Base-by-base conservation (phyloP, 2,888 invertebrate genomes). In the Chaetogeoica ovagalla region DNA sequence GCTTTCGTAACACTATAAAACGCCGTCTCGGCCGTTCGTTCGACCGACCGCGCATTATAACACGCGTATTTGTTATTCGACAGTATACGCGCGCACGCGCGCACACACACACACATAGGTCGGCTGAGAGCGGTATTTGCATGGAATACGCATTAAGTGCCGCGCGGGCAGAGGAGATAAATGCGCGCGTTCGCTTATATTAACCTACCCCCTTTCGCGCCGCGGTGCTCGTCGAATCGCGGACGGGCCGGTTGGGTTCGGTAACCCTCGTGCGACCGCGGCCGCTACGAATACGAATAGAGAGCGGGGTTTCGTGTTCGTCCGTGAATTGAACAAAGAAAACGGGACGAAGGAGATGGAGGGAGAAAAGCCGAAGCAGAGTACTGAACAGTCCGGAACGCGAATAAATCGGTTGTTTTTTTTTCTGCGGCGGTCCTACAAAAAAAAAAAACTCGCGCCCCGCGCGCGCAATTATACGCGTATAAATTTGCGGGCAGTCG, bases 251-350 rank as follows among this genome's bases (percentile, higher is more conserved):
- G 76, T 43, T 11, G 73, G 21, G 17, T 23, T 1, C 19, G 2
- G 39, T 15, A 2, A 21, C 52, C 37, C 55, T n/a, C 63, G 37
- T 21, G 55, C 15, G 62, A 13, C 62, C 23, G 57, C 63, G 19
- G 39, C 37, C 37, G 65, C 70, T 48, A 37, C 70, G 2, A 63
- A 30, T 30, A 79, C 79, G 71, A 79, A 79, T 71, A 71, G 79
- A 43, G 4, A 6, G 11, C 6, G 13, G 11, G 48, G 48, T 48
- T 11, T 48, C 43, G 37, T n/a, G 65, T 52, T 52, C 71, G 71
- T 71, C 71, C 79, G 65, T 79, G 79, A 79, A 79, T 79, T 79
- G 71, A 79, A 77, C 77, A 77, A 62, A 79, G 71, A 79, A 79
- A 79, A 71, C 77, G 30, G 60, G 37, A 23, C 75, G 11, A 9